phyloP scores from a whole-genome alignment of 2,113 vertebrate genomes.

The Phalacrocorax brasilianus region DNA sequence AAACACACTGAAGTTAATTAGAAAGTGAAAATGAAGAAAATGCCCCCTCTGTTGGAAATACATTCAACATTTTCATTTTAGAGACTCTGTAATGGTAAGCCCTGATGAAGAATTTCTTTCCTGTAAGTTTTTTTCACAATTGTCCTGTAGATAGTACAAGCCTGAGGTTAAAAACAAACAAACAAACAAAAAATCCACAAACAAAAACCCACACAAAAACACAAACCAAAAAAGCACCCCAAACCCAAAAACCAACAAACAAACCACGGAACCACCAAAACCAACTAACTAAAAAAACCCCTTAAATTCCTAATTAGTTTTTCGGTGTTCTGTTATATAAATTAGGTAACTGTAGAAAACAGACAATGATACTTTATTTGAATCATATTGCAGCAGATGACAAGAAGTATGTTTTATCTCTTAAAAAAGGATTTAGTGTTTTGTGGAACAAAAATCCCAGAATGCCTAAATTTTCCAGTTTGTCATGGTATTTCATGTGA shows the following conservation, averaged over 20 bases:
- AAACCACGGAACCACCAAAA: too few relatives aligned
- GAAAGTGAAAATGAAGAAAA: neutral
- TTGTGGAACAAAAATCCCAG: neutral
- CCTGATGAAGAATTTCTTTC: neutral
- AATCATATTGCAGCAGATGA: neutral
- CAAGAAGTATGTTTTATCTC: neutral
- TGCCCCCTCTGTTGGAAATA: neutral
- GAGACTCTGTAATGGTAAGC: neutral
- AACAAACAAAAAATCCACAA: too few relatives aligned
- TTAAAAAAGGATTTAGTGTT: neutral
- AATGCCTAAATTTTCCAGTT: neutral
- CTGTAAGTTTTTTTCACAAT: neutral
- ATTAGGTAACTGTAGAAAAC: neutral
- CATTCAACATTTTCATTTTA: neutral
- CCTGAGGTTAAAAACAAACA: neutral
- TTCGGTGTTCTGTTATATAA: neutral
- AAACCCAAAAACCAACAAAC: too few relatives aligned
- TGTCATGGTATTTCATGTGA: neutral
- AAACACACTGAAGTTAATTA: neutral
- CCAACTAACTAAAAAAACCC: neutral
- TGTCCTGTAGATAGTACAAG: neutral
- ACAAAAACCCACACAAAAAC: too few relatives aligned
- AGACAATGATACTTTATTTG: neutral
- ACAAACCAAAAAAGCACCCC: too few relatives aligned
- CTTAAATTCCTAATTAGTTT: neutral